Base-by-base conservation (phyloP, 2,888 invertebrate species). In the Anodontia alba region DNA sequence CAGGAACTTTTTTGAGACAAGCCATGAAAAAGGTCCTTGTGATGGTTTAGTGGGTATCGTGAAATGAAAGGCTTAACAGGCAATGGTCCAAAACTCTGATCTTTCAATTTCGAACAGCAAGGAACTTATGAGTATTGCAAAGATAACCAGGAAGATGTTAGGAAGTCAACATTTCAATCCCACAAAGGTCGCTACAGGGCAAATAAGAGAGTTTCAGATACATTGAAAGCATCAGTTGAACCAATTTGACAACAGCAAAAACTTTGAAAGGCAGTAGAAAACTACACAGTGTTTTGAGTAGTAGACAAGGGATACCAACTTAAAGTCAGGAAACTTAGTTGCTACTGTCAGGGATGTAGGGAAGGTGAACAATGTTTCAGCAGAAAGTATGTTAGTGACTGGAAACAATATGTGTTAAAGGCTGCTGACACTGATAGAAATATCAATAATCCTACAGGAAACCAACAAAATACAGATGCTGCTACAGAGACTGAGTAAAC, bases 1-100 rank as follows among this genome's bases (percentile, higher is more conserved):
- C 12, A 62, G 29, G 36, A 62, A 62, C 26, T 62, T 33, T 20
- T 62, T 62, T 62, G 62, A 62, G 26, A 62, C 62, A 62, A 62
- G 62, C 20, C 62, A 62, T 62, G 29, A 29, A 12, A 62, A 62
- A 36, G 62, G 62, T 3, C 62, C 62, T 23, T 62, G 62, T 62
- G 62, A 20, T 62, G 62, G 62, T n/a, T 29, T 62, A 17, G 62
- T n/a, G 62, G 62, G 29, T 12, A 62, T 62, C 5, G 29, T 12
- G 29, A 62, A 62, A 62, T 29, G 26, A 15, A 62, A 62, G 36
- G 29, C 36, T 3, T 62, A 15, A 8, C 26, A 20, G 3, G 62
- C 62, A 31, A 29, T 62, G 12, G 26, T 62, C 3, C 62, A 62
- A 29, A 62, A 26, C 29, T 12, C 62, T 26, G 31, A 31, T n/a